Evolutionary conservation across 2,888 invertebrate genomes (phyloP), one percentile per base, ranked within the genome.

Genomic region (Cryptus viduatorius): DNA sequence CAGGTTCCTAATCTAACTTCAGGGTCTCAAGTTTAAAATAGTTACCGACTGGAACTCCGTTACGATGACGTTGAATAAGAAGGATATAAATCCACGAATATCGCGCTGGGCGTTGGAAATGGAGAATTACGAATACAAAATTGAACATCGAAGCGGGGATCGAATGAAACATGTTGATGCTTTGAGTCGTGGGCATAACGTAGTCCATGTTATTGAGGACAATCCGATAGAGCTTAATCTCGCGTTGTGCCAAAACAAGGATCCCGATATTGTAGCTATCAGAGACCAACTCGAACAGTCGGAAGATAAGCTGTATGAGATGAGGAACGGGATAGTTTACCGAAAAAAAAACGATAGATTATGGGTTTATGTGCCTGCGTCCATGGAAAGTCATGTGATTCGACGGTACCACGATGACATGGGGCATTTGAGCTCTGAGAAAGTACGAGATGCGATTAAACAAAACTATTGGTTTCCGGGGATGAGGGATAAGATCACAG

Each of bases 11-110:
- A 77, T 89, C 64, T 90, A 91, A 56, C 73, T 90, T 37, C 82
- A 85, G 8, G 89, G 89, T 12, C 84, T 89, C 5, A 67, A 83
- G 48, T 91, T 91, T 65, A 90, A 86, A 77, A 89, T 91, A 7
- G 71, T 90, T 3, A 91, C 90, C 0, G 90, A 92, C 79, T 91
- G 90, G 73, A 87, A 90, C 79, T 85, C 88, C 14, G 61, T 92
- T 4, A 86, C 84, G 37, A 24, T 88, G 72, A 85, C 91, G 5
- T 78, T 91, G 14, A 84, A 83, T 19, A 91, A 91, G 76, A 87
- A 88, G 73, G 88, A 90, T 7, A 86, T 92, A 14, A 89, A 90
- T 82, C 89, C 89, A 0, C 67, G 90, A 79, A 91, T 92, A 19
- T 68, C 82, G 10, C 24, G 91, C 53, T 92, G 92, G 92, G 84